phyloP scores from a whole-genome alignment of 2,113 vertebrate genomes.

The rat (Rattus norvegicus) region DNA sequence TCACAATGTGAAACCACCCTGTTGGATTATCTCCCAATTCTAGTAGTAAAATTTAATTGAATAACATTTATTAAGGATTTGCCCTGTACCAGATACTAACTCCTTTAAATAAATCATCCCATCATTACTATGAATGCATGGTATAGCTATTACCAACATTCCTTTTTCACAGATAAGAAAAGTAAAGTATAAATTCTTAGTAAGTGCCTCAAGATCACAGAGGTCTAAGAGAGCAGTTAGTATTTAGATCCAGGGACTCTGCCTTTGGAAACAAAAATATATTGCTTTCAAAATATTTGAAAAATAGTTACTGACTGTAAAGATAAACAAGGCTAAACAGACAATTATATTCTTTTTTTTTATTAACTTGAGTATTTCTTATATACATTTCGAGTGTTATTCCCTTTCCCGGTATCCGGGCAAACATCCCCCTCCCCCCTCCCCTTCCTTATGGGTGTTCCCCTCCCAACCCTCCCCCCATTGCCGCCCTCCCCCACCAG shows the following conservation, averaged over 20 bases:
- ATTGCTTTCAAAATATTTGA: background rate
- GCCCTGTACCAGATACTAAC: background rate
- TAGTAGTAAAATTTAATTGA: conserved; percentile 16
- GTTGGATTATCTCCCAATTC: background rate
- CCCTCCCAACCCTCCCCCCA: too few species aligned
- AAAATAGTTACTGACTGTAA: background rate
- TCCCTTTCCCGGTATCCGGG: too few species aligned
- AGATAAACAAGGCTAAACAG: conserved; percentile 6
- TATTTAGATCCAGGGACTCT: background rate
- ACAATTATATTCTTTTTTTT: background rate
- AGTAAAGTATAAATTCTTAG: background rate
- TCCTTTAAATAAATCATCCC: background rate
- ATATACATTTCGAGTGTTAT: too few species aligned
- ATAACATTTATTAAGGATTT: conserved; percentile 35
- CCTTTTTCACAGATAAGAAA: conserved; percentile 23
- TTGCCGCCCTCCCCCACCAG: too few species aligned
- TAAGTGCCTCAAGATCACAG: background rate
- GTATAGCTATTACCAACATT: background rate
- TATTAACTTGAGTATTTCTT: too few species aligned
- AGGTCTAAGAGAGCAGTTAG: background rate
- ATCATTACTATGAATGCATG: background rate
- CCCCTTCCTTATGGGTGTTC: too few species aligned
- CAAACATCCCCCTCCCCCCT: too few species aligned
- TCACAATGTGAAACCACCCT: conserved; percentile 11
- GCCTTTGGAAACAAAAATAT: background rate